A percentile compares a stretch with the other conserved stretches of the same genome.
Conservation (phyloP, 2,888 invertebrate species). For the Agapostemon virescens region DNA sequence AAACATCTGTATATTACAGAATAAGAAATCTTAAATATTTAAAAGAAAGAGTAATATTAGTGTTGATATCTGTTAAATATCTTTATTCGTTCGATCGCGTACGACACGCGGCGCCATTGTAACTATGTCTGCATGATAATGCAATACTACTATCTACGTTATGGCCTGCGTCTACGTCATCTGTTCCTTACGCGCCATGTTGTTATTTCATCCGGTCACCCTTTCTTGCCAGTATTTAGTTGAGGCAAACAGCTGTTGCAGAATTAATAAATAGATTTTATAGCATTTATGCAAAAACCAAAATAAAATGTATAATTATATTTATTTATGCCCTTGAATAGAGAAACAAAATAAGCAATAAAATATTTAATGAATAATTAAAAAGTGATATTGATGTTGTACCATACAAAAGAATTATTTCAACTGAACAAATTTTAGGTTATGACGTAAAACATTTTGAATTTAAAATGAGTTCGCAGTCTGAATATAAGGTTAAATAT, state of each 20-base stretch:
- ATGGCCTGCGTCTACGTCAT: too few relatives aligned
- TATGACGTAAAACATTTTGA: constrained; percentile 15
- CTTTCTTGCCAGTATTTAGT: too few relatives aligned
- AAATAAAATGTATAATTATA: neutral
- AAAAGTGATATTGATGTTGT: neutral
- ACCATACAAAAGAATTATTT: neutral
- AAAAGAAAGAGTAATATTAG: neutral
- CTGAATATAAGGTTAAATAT: constrained; percentile 22
- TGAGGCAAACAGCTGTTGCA: neutral
- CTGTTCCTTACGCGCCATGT: too few relatives aligned
- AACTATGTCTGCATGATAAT: too few relatives aligned
- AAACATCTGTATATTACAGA: constrained; percentile 31
- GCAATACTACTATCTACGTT: too few relatives aligned
- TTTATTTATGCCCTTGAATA: neutral
- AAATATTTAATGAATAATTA: constrained; percentile 6
- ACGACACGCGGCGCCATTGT: constrained; percentile 1
- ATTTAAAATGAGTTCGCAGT: constrained; percentile 36
- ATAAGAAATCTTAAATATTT: constrained; percentile 6
- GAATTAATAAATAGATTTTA: neutral
- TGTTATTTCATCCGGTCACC: too few relatives aligned
- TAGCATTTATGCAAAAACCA: neutral
- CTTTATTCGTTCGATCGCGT: constrained; percentile 1
- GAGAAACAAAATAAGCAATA: neutral
- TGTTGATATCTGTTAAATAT: constrained; percentile 17
- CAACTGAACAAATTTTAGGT: constrained; percentile 3